Conservation (phyloP, 92 coral and sea anemone species). For the Bergia puertoricense region DNA sequence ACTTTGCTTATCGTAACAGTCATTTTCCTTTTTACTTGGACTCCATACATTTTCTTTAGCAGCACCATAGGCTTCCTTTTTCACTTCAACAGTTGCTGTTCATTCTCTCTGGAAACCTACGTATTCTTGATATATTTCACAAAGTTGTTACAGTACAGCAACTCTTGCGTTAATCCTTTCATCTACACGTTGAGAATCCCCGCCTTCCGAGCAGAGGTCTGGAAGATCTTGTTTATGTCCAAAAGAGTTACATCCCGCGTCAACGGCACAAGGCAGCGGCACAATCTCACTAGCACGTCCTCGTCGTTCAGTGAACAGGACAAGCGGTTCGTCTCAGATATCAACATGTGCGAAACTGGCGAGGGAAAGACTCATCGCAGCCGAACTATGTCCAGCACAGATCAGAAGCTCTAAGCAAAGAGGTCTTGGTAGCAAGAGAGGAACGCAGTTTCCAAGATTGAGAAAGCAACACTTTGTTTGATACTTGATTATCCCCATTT, state of each 20-base stretch:
- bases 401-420: neutral
- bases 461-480: neutral
- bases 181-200: slow-evolving; percentile 30
- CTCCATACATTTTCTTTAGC: slow-evolving; percentile 4
- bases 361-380: neutral
- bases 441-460: neutral
- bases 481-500: neutral
- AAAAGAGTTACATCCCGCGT: neutral
- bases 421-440: neutral
- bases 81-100: neutral
- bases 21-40: slow-evolving; percentile 23
- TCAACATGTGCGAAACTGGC: neutral
- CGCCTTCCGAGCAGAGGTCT: slow-evolving; percentile 2
- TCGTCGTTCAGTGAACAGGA: slow-evolving; percentile 2
- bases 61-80: neutral
- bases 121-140: neutral
- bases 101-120: neutral
- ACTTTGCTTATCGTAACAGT: slow-evolving; percentile 10
- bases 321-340: slow-evolving; percentile 9
- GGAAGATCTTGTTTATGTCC: neutral
- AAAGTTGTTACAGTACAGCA: slow-evolving; percentile 20
- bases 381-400: slow-evolving; percentile 13
- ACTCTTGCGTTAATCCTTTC: slow-evolving; percentile 23
- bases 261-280: neutral
- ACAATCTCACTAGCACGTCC: slow-evolving; percentile 10